Percentiles rank a stretch among this genome's conserved stretches.
These are phyloP conservation scores for Acrocephalus arundinaceus DNA, from an alignment of 2,113 vertebrate genomes.

Conservation along the genomic window DNA sequence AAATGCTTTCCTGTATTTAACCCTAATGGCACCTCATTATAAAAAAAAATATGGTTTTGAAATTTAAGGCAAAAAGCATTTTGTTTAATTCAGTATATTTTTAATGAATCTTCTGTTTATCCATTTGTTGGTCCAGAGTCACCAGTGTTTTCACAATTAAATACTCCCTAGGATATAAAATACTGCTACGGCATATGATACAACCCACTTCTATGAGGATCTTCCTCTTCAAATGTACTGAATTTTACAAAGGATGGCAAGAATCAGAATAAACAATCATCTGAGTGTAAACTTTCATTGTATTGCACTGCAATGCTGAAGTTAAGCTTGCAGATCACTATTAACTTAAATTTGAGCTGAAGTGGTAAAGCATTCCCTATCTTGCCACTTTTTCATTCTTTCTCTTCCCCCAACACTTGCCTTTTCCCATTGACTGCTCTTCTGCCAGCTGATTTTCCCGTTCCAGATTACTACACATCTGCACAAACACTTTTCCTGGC, in stretches of 20 bases:
- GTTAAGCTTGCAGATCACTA: background rate
- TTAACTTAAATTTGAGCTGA: background rate
- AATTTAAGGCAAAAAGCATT: background rate
- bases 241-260: background rate
- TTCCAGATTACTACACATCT: background rate
- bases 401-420: background rate
- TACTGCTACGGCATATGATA: background rate
- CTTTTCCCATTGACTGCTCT: background rate
- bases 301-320: background rate
- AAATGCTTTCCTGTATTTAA: background rate
- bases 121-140: background rate
- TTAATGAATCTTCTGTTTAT: background rate
- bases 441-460: background rate
- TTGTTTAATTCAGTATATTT: background rate
- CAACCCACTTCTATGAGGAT: background rate
- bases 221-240: background rate
- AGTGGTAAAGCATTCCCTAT: background rate
- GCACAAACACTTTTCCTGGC: background rate
- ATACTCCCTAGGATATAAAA: background rate
- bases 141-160: background rate
- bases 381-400: background rate
- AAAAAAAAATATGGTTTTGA: background rate
- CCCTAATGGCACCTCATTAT: background rate
- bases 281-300: background rate
- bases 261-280: background rate